Percentiles rank a stretch among this genome's conserved stretches.
These are phyloP conservation scores for Prosapia bicincta DNA, from an alignment of 2,888 invertebrate genomes.

Conservation along the genomic window DNA sequence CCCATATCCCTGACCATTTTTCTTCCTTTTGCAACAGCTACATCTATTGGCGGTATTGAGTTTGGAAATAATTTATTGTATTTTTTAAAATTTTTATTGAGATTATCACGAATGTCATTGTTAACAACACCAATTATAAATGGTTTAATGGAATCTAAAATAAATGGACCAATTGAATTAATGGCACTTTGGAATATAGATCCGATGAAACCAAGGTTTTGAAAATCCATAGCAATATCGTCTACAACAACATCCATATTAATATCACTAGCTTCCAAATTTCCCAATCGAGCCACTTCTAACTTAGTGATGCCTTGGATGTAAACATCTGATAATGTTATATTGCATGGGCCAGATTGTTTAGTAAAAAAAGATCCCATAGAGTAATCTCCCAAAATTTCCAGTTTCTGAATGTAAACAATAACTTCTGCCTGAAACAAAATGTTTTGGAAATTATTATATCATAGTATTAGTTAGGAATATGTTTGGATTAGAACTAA, in stretches of 20 bases:
- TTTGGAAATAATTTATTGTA: constrained; percentile 74
- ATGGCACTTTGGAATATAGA: constrained; percentile 67
- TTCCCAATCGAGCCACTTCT: constrained; percentile 70
- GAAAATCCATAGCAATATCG: constrained; percentile 74
- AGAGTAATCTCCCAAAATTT: constrained; percentile 72
- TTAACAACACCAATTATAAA: constrained; percentile 76
- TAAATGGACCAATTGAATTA: constrained; percentile 74
- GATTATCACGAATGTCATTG: constrained; percentile 65
- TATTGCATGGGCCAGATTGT: constrained; percentile 69
- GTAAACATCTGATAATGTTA: constrained; percentile 66
- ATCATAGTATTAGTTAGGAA: no score
- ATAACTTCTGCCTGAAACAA: constrained; percentile 62
- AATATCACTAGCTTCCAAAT: constrained; percentile 72
- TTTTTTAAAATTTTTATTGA: constrained; percentile 69
- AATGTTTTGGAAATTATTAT: no score
- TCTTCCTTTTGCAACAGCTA: constrained; percentile 71
- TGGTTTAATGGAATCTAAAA: constrained; percentile 86
- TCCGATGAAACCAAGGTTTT: constrained; percentile 76
- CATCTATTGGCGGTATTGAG: constrained; percentile 81
- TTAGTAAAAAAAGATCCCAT: constrained; percentile 64
- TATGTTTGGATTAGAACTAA: no score
- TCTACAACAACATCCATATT: constrained; percentile 73
- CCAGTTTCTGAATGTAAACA: constrained; percentile 64
- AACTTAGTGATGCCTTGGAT: constrained; percentile 66
- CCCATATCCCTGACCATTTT: constrained; percentile 60